These are phyloP conservation scores for Aporophyla nigra DNA, from an alignment of 2,888 invertebrate species.

Conservation along the genomic window DNA sequence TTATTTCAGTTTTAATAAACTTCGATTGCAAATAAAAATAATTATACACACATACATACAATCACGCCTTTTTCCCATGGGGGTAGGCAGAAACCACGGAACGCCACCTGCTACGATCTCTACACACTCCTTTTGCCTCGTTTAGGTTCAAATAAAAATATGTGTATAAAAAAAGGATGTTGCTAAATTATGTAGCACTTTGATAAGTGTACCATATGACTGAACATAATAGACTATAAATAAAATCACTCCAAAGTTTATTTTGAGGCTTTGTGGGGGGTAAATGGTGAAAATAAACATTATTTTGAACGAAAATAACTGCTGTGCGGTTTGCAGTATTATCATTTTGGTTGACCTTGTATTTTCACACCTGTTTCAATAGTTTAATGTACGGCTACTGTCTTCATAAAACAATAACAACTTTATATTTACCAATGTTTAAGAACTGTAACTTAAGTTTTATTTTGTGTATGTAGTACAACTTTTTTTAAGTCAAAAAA, in stretches of 20 bases:
- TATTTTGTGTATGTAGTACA: background rate
- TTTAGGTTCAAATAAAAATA: slow-evolving; percentile 36
- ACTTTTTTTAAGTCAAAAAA: too few relatives aligned
- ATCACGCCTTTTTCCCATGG: too few relatives aligned
- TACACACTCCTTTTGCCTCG: too few relatives aligned
- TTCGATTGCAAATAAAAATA: slow-evolving; percentile 30
- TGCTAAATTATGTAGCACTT: slow-evolving; percentile 31
- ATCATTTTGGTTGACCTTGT: slow-evolving; percentile 52
- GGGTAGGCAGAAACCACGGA: too few relatives aligned
- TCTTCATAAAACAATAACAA: slow-evolving; percentile 21
- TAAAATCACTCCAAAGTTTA: slow-evolving; percentile 3
- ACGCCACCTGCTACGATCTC: too few relatives aligned
- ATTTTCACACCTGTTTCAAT: slow-evolving; percentile 62
- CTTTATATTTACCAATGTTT: slow-evolving; percentile 2
- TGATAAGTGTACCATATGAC: slow-evolving; percentile 12
- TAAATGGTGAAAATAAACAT: slow-evolving; percentile 41
- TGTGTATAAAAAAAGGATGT: slow-evolving; percentile 20
- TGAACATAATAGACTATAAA: slow-evolving; percentile 16
- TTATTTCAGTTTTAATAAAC: slow-evolving; percentile 8
- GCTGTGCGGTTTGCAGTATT: slow-evolving; percentile 13
- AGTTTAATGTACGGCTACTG: slow-evolving; percentile 30
- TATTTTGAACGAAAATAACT: slow-evolving; percentile 15
- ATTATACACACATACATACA: too few relatives aligned
- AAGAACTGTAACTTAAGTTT: background rate
- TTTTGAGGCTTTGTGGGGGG: slow-evolving; percentile 39